Percentiles rank a stretch among this genome's conserved stretches.
Conservation (phyloP, 2,888 invertebrate species). For the Drosophila pseudotalamancana region DNA sequence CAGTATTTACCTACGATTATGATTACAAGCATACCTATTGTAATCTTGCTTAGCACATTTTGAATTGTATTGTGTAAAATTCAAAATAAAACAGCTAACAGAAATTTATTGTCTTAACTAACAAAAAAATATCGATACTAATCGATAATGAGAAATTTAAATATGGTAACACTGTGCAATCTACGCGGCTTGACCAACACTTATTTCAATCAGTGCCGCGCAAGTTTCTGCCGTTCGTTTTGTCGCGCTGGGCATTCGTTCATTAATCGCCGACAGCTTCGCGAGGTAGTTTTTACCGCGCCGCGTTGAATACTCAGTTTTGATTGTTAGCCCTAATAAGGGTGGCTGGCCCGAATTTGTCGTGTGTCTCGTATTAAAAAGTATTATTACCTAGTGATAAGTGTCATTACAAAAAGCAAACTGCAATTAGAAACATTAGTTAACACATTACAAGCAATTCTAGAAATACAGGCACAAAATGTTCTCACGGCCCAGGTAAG, state of each 20-base stretch:
- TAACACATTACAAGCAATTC: slow-evolving; percentile 54
- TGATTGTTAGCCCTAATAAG: slow-evolving; percentile 30
- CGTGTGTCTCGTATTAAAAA: slow-evolving; percentile 43
- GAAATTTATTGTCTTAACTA: not conserved
- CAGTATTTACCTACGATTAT: not conserved
- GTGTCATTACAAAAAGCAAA: slow-evolving; percentile 39
- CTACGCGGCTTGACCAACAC: slow-evolving; percentile 16
- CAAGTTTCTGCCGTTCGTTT: slow-evolving; percentile 26
- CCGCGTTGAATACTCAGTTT: slow-evolving; percentile 47
- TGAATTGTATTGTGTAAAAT: not conserved
- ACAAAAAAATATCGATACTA: not conserved
- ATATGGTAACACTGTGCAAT: not conserved
- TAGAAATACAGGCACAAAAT: slow-evolving; percentile 62
- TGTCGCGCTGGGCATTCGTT: slow-evolving; percentile 36
- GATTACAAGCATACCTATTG: not conserved
- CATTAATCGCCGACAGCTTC: slow-evolving; percentile 48
- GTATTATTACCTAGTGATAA: slow-evolving; percentile 55
- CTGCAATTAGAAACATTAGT: slow-evolving; percentile 16
- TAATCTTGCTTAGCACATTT: not conserved
- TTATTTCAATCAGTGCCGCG: slow-evolving; percentile 30
- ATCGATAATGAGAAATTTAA: not conserved
- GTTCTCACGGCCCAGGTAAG: slow-evolving; percentile 83
- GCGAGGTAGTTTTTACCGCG: slow-evolving; percentile 36
- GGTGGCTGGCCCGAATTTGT: slow-evolving; percentile 42
- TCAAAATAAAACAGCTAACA: not conserved